Conservation (phyloP, 2,888 invertebrate species). For the Dromius quadrimaculatus region DNA sequence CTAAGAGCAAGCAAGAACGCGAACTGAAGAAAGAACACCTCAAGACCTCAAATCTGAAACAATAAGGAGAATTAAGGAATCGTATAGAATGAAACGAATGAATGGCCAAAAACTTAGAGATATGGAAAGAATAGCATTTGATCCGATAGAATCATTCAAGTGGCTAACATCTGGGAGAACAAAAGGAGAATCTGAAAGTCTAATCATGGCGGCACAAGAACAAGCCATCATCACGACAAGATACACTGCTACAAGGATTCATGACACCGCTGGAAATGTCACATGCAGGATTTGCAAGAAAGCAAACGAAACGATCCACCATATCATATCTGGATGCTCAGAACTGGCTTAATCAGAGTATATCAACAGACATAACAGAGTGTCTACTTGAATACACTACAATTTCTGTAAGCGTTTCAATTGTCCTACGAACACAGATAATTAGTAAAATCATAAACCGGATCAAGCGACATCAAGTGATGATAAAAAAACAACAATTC, state of each 20-base stretch:
- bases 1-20: too few species aligned
- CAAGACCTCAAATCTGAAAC: not conserved
- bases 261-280: not conserved
- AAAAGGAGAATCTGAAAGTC: too few species aligned
- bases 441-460: conserved; percentile 1
- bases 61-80: not conserved
- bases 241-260: not conserved
- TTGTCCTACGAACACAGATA: too few species aligned
- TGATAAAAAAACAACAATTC: not conserved
- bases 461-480: not conserved
- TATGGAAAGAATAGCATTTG: too few species aligned
- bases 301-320: not conserved
- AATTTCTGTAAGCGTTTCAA: not conserved
- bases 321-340: not conserved
- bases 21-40: not conserved
- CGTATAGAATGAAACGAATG: not conserved
- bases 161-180: not conserved
- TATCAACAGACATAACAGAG: conserved; percentile 1
- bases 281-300: not conserved
- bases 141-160: not conserved
- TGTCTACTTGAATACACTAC: not conserved
- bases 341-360: not conserved
- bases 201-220: too few species aligned
- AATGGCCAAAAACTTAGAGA: too few species aligned
- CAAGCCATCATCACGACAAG: too few species aligned